phyloP scores from a whole-genome alignment of 2,888 invertebrate species.

The Opisthograptis luteolata region DNA sequence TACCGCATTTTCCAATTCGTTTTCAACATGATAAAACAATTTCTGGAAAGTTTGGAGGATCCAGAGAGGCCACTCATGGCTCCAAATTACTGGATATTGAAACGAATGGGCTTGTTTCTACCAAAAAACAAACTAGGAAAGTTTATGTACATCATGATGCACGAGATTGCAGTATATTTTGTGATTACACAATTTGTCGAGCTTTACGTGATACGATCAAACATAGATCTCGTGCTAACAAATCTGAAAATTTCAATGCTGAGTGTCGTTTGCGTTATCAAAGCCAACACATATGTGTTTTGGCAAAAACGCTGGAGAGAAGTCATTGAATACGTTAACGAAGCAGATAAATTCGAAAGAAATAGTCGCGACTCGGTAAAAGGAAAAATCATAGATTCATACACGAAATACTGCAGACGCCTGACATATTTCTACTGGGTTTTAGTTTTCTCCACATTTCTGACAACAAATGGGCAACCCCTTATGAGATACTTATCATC shows the following conservation, averaged over 20 bases:
- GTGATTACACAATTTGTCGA: slow-evolving; percentile 68
- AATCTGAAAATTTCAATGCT: slow-evolving; percentile 73
- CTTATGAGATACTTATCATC: slow-evolving; percentile 59
- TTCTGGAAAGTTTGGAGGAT: slow-evolving; percentile 56
- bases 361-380: slow-evolving; percentile 44
- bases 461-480: slow-evolving; percentile 55
- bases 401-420: slow-evolving; percentile 65
- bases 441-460: slow-evolving; percentile 62
- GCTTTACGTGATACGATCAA: slow-evolving; percentile 60
- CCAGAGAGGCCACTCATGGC: slow-evolving; percentile 58
- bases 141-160: slow-evolving; percentile 50
- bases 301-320: slow-evolving; percentile 65
- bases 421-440: slow-evolving; percentile 67
- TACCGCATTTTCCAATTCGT: slow-evolving; percentile 18
- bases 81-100: slow-evolving; percentile 68
- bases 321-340: slow-evolving; percentile 62
- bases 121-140: slow-evolving; percentile 50
- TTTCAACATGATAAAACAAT: slow-evolving; percentile 28
- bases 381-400: slow-evolving; percentile 52
- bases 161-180: slow-evolving; percentile 57
- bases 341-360: slow-evolving; percentile 66
- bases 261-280: slow-evolving; percentile 65
- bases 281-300: slow-evolving; percentile 60
- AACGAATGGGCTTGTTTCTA: slow-evolving; percentile 56
- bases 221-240: slow-evolving; percentile 63